Base-by-base conservation (phyloP, 2,797 vertebrate genomes). In the Cetoscarus ocellatus region DNA sequence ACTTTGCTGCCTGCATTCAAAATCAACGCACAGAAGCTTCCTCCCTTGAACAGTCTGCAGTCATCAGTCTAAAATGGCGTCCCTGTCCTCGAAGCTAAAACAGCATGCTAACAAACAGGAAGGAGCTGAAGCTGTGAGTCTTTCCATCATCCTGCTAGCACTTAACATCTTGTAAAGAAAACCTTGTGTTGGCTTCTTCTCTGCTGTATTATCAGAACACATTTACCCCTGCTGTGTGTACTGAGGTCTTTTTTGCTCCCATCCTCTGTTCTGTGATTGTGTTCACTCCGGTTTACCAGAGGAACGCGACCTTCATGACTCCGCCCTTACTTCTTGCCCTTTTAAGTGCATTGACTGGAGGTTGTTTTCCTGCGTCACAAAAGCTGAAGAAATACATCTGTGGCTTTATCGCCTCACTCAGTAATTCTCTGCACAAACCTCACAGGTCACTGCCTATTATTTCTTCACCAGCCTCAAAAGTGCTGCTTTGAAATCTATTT, bases 401-500 rank as follows among this genome's bases (percentile, higher is more conserved):
- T 5, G 42, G 27, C 54, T 47, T 6, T 35, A 10, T 34, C 59
- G 11, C 55, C 43, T 51, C 35, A 4, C 34, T 63, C 58, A 3
- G 27, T 55, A 39, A 36, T 62, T 38, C 65, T 10, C 47, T 38
- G 62, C 59, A 10, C 60, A 14, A 52, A 49, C 51, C 63, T 3
- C 40, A 11, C 52, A 39, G 69, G 57, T 77, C 70, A 47, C 48
- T 18, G 50, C 55, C 51, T 60, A 60, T 71, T 71, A 60, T 49
- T 57, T 64, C 52, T 35, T 45, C 45, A 50, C 50, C 55, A 60
- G 40, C 64, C 17, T 19, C 10, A 27, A 10, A 19, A 47, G 13
- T 35, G 56, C 63, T 19, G 12, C 40, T 61, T 70, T 73, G 40
- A 45, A 63, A 56, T 76, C 50, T 61, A 40, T 61, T 73, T 52